Evolutionary conservation across 2,888 invertebrate species (phyloP), one percentile per base, ranked within the genome.

Genomic region (Hypsopygia costalis): DNA sequence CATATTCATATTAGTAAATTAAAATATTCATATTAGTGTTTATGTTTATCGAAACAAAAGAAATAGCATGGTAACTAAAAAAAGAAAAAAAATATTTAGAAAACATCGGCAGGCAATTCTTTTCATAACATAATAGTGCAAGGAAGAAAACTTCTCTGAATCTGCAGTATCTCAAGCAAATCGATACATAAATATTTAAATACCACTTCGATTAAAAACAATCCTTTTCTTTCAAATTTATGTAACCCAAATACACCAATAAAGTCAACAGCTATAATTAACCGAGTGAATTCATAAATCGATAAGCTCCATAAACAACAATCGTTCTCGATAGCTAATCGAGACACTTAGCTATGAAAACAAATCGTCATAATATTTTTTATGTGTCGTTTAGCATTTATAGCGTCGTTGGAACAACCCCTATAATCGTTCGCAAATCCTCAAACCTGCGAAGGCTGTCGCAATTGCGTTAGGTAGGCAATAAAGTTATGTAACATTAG

Each of bases 401-500:
- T 50, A 56, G 51, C 47, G 46, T 41, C 40, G 40, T 48, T 54
- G 41, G 47, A 45, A 49, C 45, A 16, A 38, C 31, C 41, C 40
- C 43, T 29, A 53, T 55, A 62, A 69, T 67, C 62, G 64, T 58
- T 60, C 50, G 47, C 51, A 62, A 62, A 58, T 63, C 55, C 63
- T 52, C 46, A 51, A 53, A 55, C 58, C 55, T 54, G 51, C 55
- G 49, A 54, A 46, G 50, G 48, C 40, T 21, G 30, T 45, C 48
- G 44, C 55, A 53, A 56, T 67, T 61, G 55, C 52, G 46, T 54
- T 55, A 58, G 55, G 62, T 60, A 47, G 51, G 55, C 47, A 54
- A 58, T 73, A 64, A 73, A 69, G 62, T 65, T 56, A 58, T 54
- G 61, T 46, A 44, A 60, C 57, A 60, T 60, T 52, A 46, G 52